A percentile compares a stretch with the other conserved stretches of the same genome.
Evolutionary conservation across 2,113 vertebrate genomes (phyloP).

Genomic region (Bombycilla garrulus): DNA sequence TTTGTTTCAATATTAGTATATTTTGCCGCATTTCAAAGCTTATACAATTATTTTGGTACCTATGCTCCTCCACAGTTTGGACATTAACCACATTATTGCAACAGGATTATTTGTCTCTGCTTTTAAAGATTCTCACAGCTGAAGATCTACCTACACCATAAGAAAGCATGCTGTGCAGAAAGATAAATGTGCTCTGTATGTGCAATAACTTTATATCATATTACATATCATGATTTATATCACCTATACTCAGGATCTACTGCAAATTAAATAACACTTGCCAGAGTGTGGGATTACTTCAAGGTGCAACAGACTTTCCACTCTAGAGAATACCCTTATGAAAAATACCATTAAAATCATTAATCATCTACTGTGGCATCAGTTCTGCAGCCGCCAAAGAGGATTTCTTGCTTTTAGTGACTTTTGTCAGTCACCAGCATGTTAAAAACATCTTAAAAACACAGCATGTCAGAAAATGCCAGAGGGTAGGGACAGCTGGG

Average conservation of each 20-base stretch:
- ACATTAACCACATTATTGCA: neutral
- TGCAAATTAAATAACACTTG: neutral
- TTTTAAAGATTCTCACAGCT: neutral
- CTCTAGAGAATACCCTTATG: neutral
- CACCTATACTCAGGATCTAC: neutral
- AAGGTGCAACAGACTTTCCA: neutral
- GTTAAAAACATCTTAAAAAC: neutral
- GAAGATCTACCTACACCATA: neutral
- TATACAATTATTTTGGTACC: neutral
- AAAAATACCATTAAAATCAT: neutral
- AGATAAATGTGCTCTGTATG: neutral
- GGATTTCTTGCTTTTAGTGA: neutral
- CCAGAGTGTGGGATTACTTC: neutral
- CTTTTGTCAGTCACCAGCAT: neutral
- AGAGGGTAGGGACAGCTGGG: neutral
- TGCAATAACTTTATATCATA: neutral
- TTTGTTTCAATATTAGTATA: neutral
- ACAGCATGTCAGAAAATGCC: neutral
- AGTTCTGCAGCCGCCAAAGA: neutral
- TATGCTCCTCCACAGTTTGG: neutral
- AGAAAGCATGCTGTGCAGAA: neutral
- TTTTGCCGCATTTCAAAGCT: neutral
- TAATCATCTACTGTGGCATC: neutral
- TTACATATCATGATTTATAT: neutral
- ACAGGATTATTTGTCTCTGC: neutral